Conservation (phyloP, 2,888 invertebrate species). For the Lysandra bellargus region DNA sequence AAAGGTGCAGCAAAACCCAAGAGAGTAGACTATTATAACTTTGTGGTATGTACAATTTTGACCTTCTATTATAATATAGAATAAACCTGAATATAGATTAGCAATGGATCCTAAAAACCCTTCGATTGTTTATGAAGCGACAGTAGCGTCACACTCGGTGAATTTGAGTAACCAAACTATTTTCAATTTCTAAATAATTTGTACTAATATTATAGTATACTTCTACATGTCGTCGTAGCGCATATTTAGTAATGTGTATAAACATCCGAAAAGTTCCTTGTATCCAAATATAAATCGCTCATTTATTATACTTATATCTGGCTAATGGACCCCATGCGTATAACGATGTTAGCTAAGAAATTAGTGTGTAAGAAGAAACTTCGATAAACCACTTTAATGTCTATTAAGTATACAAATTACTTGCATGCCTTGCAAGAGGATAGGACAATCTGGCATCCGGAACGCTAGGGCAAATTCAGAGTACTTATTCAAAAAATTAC, state of each 20-base stretch:
- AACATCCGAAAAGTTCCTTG: slow-evolving; percentile 26
- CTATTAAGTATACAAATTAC: too few relatives aligned
- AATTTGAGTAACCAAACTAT: neutral
- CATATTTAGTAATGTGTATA: slow-evolving; percentile 27
- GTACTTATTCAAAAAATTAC: too few relatives aligned
- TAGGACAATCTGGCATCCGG: too few relatives aligned
- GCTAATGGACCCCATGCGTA: slow-evolving; percentile 28
- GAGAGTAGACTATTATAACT: neutral
- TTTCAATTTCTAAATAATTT: slow-evolving; percentile 17
- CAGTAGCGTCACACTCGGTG: neutral
- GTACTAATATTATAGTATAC: slow-evolving; percentile 1
- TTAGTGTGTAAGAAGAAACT: neutral
- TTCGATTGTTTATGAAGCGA: neutral
- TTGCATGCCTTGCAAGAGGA: too few relatives aligned
- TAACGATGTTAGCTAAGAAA: slow-evolving; percentile 28
- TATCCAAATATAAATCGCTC: slow-evolving; percentile 21
- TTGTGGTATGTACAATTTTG: too few relatives aligned
- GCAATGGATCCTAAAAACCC: neutral
- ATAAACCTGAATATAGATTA: neutral
- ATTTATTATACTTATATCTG: slow-evolving; percentile 30
- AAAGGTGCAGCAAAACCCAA: neutral
- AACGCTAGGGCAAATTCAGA: too few relatives aligned
- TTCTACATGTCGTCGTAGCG: neutral
- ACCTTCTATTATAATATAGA: neutral
- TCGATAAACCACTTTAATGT: neutral